Conservation (phyloP, 1,140 invertebrate genomes). For the Sesamia nonagrioides region DNA sequence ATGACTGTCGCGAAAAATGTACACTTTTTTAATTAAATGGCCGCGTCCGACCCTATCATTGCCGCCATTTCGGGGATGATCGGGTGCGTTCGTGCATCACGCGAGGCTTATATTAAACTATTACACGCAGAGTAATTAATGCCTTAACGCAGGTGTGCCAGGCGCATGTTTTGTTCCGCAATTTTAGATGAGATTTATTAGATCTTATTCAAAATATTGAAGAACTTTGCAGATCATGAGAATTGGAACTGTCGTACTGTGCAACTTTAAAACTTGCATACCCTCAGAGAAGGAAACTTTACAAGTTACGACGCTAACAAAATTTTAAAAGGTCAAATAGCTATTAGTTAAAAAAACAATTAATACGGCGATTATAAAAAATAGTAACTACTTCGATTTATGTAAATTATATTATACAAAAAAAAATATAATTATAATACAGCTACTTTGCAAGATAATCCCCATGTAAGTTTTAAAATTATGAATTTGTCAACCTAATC, state of each 20-base stretch:
- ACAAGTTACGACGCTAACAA: too few species aligned
- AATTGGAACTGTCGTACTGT: too few species aligned
- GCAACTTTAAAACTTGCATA: neutral
- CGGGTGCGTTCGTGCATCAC: slow-evolving; percentile 31
- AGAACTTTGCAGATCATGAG: neutral
- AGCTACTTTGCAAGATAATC: too few species aligned
- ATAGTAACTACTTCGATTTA: too few species aligned
- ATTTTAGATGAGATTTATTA: slow-evolving; percentile 8
- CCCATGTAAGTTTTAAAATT: too few species aligned
- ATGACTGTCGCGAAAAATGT: slow-evolving; percentile 42
- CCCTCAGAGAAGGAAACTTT: too few species aligned
- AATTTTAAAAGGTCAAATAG: too few species aligned
- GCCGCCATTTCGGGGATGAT: slow-evolving; percentile 19
- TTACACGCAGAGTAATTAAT: slow-evolving; percentile 40
- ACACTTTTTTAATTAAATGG: slow-evolving; percentile 32
- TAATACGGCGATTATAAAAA: too few species aligned
- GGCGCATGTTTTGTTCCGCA: neutral
- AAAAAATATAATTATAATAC: too few species aligned
- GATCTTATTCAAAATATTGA: neutral
- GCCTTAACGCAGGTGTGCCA: slow-evolving; percentile 1
- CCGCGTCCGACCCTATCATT: slow-evolving; percentile 29
- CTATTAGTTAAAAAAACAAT: too few species aligned
- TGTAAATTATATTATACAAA: too few species aligned
- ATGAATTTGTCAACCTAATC: too few species aligned
- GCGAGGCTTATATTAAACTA: slow-evolving; percentile 30